A percentile compares a stretch with the other conserved stretches of the same genome.
These are phyloP conservation scores for Urocolius indicus DNA, from an alignment of 2,113 vertebrate species.

Conservation along the genomic window DNA sequence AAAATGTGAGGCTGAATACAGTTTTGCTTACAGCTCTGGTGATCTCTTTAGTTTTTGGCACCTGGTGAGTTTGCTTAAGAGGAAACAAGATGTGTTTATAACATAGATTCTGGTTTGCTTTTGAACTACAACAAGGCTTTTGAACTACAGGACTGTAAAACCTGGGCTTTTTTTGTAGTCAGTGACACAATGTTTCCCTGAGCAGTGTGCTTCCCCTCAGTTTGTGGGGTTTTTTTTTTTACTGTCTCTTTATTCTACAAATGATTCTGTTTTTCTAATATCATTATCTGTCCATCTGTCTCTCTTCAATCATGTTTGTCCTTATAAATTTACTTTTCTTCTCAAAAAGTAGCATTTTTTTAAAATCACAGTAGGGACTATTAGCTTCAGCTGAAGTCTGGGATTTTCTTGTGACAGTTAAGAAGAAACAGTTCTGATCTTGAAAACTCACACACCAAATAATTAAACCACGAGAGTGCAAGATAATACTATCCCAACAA, in stretches of 20 bases:
- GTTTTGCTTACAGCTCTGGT: not conserved
- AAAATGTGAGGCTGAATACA: not conserved
- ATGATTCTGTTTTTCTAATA: not conserved
- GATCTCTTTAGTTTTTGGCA: conserved; percentile 10
- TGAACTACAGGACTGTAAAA: not conserved
- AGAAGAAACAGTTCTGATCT: not conserved
- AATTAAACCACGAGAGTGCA: not conserved
- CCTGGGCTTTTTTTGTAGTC: not conserved
- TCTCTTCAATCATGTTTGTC: not conserved
- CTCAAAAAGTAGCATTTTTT: not conserved
- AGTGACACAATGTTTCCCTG: not conserved
- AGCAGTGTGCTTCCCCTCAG: not conserved
- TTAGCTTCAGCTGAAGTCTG: not conserved
- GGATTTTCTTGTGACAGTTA: not conserved
- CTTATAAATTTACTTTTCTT: not conserved
- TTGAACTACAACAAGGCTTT: not conserved
- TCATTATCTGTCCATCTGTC: not conserved
- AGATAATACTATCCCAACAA: not conserved
- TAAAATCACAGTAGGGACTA: not conserved
- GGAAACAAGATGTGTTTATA: not conserved
- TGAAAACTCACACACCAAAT: not conserved
- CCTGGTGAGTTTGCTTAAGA: not conserved
- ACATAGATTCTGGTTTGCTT: not conserved
- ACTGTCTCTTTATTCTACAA: not conserved
- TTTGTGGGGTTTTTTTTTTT: not conserved